Evolutionary conservation across 2,888 invertebrate genomes (phyloP).

Genomic region (Glaucopsyche alexis): DNA sequence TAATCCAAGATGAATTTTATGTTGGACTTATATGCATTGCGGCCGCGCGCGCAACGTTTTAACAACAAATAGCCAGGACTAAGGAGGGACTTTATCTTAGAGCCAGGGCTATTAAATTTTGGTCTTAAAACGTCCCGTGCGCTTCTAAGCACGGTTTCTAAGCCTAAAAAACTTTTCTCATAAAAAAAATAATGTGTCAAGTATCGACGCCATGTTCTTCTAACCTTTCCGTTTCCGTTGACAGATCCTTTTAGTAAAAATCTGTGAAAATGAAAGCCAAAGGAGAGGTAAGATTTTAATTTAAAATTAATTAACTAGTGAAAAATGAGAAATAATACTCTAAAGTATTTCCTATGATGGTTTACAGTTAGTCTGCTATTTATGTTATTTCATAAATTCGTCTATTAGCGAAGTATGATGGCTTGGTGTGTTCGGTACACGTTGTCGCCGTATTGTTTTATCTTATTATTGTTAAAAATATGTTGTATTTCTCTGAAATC

Average conservation of each 20-base stretch:
- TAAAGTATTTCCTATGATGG: no score
- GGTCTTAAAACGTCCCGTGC: no score
- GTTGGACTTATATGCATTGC: no score
- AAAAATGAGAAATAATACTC: conserved; percentile 12
- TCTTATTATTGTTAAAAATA: not conserved
- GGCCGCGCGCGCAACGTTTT: no score
- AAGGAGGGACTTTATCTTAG: no score
- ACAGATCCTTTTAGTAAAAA: conserved; percentile 73
- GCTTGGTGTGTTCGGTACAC: conserved; percentile 53
- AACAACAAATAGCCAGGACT: no score
- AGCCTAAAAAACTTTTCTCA: no score
- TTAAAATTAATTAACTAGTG: conserved; percentile 33
- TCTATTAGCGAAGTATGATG: conserved; percentile 27
- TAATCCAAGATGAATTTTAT: no score
- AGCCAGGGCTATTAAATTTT: no score
- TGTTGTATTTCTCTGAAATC: not conserved
- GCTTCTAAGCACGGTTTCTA: no score
- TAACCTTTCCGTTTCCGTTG: conserved; percentile 72
- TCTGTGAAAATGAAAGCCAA: conserved; percentile 89
- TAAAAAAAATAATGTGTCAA: conserved; percentile 15
- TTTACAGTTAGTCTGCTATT: not conserved
- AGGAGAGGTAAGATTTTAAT: conserved; percentile 84
- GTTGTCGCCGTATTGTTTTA: conserved; percentile 53
- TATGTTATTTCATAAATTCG: conserved; percentile 15
- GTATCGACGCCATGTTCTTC: conserved; percentile 42